phyloP scores from a whole-genome alignment of 2,113 vertebrate species.

The Tetraodon nigroviridis region DNA sequence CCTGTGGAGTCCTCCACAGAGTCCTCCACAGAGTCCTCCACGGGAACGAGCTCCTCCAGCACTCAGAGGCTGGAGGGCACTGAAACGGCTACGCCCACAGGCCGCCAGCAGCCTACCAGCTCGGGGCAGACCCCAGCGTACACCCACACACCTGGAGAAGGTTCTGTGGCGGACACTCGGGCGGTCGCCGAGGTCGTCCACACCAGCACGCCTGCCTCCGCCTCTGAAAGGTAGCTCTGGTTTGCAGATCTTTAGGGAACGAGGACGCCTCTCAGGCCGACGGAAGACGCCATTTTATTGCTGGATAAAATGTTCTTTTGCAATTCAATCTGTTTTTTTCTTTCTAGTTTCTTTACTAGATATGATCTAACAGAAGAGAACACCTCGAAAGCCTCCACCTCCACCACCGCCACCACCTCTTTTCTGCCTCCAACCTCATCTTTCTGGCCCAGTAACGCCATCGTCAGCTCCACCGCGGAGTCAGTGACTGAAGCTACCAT shows the following conservation, averaged over 20 bases:
- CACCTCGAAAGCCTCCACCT: slow-evolving; percentile 21
- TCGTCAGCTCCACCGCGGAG: background rate
- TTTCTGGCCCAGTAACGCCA: slow-evolving; percentile 21
- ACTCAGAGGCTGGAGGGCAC: slow-evolving; percentile 38
- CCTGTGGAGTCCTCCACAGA: slow-evolving; percentile 40
- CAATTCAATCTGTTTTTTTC: background rate
- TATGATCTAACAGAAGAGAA: slow-evolving; percentile 51
- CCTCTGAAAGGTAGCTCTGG: slow-evolving; percentile 52
- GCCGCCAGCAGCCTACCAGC: slow-evolving; percentile 29
- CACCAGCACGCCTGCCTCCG: slow-evolving; percentile 35
- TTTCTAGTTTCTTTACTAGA: slow-evolving; percentile 22
- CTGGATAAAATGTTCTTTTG: no score
- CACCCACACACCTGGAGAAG: slow-evolving; percentile 18
- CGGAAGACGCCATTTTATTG: no score
- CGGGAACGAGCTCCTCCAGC: slow-evolving; percentile 28
- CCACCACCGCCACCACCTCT: slow-evolving; percentile 3
- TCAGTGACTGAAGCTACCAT: slow-evolving; percentile 11
- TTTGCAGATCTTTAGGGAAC: background rate
- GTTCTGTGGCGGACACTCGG: slow-evolving; percentile 23
- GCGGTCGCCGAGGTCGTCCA: slow-evolving; percentile 29
- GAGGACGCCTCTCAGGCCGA: no score
- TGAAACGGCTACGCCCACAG: slow-evolving; percentile 34
- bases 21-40: slow-evolving; percentile 52
- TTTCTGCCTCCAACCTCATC: slow-evolving; percentile 30
- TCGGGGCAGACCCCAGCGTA: slow-evolving; percentile 49